Base-by-base conservation (phyloP, 2,888 invertebrate species). In the Seira sanloemensis region DNA sequence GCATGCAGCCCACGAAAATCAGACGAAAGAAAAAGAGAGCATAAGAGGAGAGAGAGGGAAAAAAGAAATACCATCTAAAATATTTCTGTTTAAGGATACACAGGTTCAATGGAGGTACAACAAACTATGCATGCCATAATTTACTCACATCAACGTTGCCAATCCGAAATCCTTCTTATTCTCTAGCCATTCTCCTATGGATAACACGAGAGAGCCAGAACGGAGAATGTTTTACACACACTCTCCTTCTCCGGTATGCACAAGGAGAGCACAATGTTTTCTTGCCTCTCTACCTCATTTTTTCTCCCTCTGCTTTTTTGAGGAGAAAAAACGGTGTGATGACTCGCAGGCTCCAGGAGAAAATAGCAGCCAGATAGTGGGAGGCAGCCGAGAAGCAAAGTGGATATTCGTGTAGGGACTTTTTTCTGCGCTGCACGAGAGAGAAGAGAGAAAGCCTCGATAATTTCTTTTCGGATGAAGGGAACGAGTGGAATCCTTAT, bases 331-430 rank as follows among this genome's bases (percentile, higher is more conserved):
- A 37, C n/a, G n/a, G 68, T 65, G 68, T 75, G 80, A 81, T 81
- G 80, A 81, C 80, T 81, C 75, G 75, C 80, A 81, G 80, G 62
- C 80, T 81, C 74, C 80, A 68, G 74, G 25, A 50, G 26, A 26
- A 58, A 81, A 75, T 68, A 19, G 68, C 75, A 75, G 27, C 24
- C 80, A 81, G 80, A 81, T 81, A 81, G 69, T 69, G 24, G 27
- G 80, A 75, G 69, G 74, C 80, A 74, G 75, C 75, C 74, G 37
- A 37, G 37, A 66, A 81, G 75, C 74, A 24, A 74, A 69, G 75
- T 75, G 75, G 68, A 81, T 75, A 58, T 75, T 54, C 67, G 4
- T 46, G 26, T 24, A 25, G 46, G 65, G 4, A 12, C 54, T 7
- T 12, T 26, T 74, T 16, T 37, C 58, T 18, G 25, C 58, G 26